These are phyloP conservation scores for Troides oblongomaculatus DNA, from an alignment of 2,888 invertebrate species.

Conservation along the genomic window DNA sequence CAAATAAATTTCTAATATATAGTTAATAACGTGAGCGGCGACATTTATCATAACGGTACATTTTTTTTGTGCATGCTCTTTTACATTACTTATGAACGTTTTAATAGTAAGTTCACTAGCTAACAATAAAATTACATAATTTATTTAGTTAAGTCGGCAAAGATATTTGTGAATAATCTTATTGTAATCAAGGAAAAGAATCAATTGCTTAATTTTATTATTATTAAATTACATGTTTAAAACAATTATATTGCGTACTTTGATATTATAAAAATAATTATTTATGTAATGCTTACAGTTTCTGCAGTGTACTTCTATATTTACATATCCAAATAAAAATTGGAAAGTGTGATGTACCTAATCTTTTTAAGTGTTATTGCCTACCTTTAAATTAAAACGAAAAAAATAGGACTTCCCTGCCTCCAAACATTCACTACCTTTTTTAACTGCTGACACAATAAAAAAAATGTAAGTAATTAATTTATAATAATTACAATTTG, in stretches of 20 bases:
- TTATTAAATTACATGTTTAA: neutral
- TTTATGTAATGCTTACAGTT: neutral
- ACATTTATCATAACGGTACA: neutral
- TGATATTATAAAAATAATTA: neutral
- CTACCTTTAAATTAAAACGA: too few relatives aligned
- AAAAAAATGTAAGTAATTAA: too few relatives aligned
- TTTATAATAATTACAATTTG: too few relatives aligned
- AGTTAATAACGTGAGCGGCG: neutral
- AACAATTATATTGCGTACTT: neutral
- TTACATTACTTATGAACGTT: neutral
- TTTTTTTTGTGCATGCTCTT: neutral
- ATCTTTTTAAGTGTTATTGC: too few relatives aligned
- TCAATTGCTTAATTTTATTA: neutral
- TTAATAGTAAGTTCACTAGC: neutral
- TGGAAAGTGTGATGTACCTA: too few relatives aligned
- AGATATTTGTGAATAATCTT: neutral
- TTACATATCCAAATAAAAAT: too few relatives aligned
- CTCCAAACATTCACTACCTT: too few relatives aligned
- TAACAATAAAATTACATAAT: neutral
- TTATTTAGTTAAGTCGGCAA: neutral
- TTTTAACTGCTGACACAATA: too few relatives aligned
- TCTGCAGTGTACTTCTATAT: too few relatives aligned
- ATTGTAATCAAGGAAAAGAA: neutral
- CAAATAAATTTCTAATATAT: neutral
- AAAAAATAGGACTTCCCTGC: too few relatives aligned